A percentile compares a stretch with the other conserved stretches of the same genome.
Conservation (phyloP, 2,888 invertebrate genomes). For the Drosophila kambysellisi region DNA sequence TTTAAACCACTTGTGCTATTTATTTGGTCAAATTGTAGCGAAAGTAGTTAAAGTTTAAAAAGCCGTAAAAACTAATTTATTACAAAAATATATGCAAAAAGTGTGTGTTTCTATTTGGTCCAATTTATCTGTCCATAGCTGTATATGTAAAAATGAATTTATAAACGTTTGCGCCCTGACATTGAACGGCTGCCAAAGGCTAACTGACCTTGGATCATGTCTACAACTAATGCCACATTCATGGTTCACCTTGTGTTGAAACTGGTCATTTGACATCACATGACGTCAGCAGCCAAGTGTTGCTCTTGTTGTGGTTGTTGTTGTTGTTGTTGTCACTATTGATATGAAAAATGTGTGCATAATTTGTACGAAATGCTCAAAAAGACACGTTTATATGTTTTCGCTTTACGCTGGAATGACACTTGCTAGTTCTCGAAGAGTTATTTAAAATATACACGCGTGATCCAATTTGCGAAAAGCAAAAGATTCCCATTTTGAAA, state of each 20-base stretch:
- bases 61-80: not conserved
- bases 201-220: conserved; percentile 54
- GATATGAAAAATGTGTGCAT: conserved; percentile 21
- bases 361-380: conserved; percentile 8
- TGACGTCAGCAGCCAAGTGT: conserved; percentile 50
- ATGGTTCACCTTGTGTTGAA: conserved; percentile 50
- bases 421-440: conserved; percentile 1
- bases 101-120: not conserved
- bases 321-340: not conserved
- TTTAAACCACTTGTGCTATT: not conserved
- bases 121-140: not conserved
- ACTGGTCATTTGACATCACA: conserved; percentile 32
- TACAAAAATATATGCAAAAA: not conserved
- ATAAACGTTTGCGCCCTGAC: conserved; percentile 38
- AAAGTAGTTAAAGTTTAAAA: too few species aligned
- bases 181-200: conserved; percentile 40
- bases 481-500: not conserved
- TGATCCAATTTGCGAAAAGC: not conserved
- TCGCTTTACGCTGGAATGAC: conserved; percentile 32
- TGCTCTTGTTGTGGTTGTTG: not conserved
- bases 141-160: conserved; percentile 50
- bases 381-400: conserved; percentile 37
- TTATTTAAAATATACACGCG: not conserved
- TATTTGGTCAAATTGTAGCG: not conserved
- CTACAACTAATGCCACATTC: conserved; percentile 20